A percentile compares a stretch with the other conserved stretches of the same genome.
These are phyloP conservation scores for Odontomachus brunneus DNA, from an alignment of 1,140 invertebrate species.

Conservation along the genomic window DNA sequence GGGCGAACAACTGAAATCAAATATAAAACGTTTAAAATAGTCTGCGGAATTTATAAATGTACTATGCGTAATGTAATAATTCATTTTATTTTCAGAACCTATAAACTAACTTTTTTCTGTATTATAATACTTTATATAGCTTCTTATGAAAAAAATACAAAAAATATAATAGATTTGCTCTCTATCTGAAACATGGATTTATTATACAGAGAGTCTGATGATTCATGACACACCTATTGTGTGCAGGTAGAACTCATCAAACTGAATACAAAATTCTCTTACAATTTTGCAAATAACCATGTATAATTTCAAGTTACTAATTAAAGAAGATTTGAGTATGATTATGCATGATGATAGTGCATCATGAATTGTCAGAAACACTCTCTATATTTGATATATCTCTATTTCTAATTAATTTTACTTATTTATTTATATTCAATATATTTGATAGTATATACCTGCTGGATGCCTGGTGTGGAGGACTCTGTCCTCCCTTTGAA, in stretches of 20 bases:
- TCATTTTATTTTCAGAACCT: no score
- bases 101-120: no score
- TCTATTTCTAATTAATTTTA: not conserved
- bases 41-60: constrained; percentile 29
- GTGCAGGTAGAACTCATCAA: no score
- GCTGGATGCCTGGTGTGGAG: constrained; percentile 84
- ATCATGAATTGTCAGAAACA: no score
- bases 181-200: constrained; percentile 38
- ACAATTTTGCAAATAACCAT: no score
- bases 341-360: no score
- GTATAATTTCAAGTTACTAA: no score
- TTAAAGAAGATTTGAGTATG: no score
- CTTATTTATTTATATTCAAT: not conserved
- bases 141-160: not conserved
- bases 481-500: constrained; percentile 84
- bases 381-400: no score
- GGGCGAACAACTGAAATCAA: constrained; percentile 83
- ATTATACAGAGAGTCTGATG: no score
- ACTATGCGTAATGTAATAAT: constrained; percentile 55
- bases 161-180: not conserved
- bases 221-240: no score
- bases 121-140: not conserved
- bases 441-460: not conserved
- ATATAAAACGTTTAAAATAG: constrained; percentile 5
- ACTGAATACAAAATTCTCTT: no score